Percentiles rank a stretch among this genome's conserved stretches.
These are phyloP conservation scores for Pharmacophagus antenor DNA, from an alignment of 2,888 invertebrate species.

Conservation along the genomic window DNA sequence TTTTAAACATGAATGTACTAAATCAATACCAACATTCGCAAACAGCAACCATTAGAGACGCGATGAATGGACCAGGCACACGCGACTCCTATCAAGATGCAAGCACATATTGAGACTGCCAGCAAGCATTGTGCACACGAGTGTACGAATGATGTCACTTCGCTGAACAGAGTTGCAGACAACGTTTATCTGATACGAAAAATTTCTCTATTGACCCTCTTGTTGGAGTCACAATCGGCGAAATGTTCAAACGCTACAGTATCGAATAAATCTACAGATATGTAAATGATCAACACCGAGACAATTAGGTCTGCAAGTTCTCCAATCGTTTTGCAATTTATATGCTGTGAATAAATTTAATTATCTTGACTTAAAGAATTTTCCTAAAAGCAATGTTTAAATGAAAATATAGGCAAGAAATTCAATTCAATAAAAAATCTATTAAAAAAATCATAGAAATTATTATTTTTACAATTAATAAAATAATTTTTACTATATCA, in stretches of 20 bases:
- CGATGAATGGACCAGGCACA: conserved; percentile 56
- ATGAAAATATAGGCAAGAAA: background rate
- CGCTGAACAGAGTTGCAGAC: conserved; percentile 34
- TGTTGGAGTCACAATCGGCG: conserved; percentile 37
- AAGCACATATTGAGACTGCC: conserved; percentile 38
- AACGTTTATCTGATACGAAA: conserved; percentile 34
- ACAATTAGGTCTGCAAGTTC: conserved; percentile 22
- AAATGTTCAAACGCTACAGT: conserved; percentile 33
- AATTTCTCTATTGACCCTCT: conserved; percentile 39
- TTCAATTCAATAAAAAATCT: background rate
- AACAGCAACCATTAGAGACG: conserved; percentile 42
- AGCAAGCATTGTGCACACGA: conserved; percentile 39
- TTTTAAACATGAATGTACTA: conserved; percentile 34
- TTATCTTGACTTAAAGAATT: background rate
- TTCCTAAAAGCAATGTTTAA: background rate
- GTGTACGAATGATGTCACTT: conserved; percentile 38
- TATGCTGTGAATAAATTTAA: conserved; percentile 5
- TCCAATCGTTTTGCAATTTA: conserved; percentile 10
- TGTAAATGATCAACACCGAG: conserved; percentile 15
- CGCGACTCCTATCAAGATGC: conserved; percentile 50
- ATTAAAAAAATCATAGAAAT: too few species aligned
- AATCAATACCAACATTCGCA: conserved; percentile 37
- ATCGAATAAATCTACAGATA: conserved; percentile 25
- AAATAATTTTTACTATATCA: too few species aligned
- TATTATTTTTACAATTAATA: too few species aligned